These are phyloP conservation scores for Peromyscus eremicus DNA, from an alignment of 2,797 vertebrate species.

Conservation along the genomic window DNA sequence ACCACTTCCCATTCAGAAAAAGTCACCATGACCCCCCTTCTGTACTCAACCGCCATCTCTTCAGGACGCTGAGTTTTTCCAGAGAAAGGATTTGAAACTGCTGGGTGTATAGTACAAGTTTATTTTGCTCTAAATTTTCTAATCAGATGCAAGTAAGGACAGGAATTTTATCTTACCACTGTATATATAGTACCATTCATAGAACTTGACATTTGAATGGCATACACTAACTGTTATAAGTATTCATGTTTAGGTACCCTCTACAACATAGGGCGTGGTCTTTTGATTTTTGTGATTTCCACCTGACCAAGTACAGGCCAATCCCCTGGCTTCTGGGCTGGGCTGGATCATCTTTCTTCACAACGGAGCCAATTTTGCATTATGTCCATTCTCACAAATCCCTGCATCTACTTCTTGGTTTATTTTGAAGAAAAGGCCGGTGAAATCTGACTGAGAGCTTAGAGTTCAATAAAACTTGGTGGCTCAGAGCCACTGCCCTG, in stretches of 20 bases:
- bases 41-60: background rate
- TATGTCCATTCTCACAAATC: background rate
- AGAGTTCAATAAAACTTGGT: background rate
- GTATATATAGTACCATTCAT: background rate
- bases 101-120: background rate
- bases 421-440: constrained; percentile 10
- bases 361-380: background rate
- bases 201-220: background rate
- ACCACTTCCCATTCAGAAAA: background rate
- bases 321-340: background rate
- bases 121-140: background rate
- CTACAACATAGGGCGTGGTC: background rate
- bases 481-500: background rate
- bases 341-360: background rate
- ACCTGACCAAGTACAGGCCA: background rate
- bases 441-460: background rate
- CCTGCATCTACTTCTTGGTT: background rate
- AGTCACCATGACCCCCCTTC: background rate
- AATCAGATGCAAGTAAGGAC: background rate
- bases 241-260: background rate
- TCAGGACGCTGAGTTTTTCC: background rate
- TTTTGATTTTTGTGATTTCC: background rate
- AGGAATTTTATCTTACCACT: background rate
- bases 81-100: background rate
- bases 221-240: background rate